phyloP scores from a whole-genome alignment of 1,140 invertebrate genomes.

The Dysdera silvatica region DNA sequence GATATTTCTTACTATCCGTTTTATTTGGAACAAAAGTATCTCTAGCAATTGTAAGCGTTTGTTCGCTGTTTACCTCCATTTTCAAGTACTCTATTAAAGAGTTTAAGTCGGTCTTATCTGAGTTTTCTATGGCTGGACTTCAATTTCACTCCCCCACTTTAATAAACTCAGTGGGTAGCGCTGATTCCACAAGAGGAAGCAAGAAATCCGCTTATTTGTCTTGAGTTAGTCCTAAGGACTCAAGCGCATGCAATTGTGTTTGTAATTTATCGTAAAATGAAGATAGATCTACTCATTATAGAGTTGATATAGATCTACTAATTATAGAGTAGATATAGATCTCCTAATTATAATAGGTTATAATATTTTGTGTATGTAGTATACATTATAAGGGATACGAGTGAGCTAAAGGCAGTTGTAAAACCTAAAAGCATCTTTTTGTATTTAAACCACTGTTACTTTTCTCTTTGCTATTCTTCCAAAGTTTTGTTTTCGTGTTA shows the following conservation, averaged over 20 bases:
- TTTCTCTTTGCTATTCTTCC: too few species aligned
- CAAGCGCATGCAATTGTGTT: neutral
- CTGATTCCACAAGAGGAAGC: neutral
- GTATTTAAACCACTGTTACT: too few species aligned
- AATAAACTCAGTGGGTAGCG: neutral
- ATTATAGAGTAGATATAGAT: too few species aligned
- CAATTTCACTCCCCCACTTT: neutral
- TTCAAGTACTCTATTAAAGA: neutral
- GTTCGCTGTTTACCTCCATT: neutral
- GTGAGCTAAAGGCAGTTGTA: too few species aligned
- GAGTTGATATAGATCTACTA: too few species aligned
- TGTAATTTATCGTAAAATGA: neutral
- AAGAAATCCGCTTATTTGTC: slow-evolving; percentile 1
- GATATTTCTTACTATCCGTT: slow-evolving; percentile 1
- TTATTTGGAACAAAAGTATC: neutral
- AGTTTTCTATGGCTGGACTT: neutral
- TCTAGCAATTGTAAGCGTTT: neutral
- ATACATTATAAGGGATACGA: too few species aligned
- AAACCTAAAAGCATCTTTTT: too few species aligned
- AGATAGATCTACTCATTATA: too few species aligned
- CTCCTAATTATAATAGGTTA: too few species aligned
- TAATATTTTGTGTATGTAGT: too few species aligned
- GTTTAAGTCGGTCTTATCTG: neutral
- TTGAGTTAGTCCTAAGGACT: neutral
- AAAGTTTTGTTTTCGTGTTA: too few species aligned